Evolutionary conservation across 2,113 vertebrate genomes (phyloP), one percentile per base, ranked within the genome.

Genomic region (Ancistrus triradiatus): DNA sequence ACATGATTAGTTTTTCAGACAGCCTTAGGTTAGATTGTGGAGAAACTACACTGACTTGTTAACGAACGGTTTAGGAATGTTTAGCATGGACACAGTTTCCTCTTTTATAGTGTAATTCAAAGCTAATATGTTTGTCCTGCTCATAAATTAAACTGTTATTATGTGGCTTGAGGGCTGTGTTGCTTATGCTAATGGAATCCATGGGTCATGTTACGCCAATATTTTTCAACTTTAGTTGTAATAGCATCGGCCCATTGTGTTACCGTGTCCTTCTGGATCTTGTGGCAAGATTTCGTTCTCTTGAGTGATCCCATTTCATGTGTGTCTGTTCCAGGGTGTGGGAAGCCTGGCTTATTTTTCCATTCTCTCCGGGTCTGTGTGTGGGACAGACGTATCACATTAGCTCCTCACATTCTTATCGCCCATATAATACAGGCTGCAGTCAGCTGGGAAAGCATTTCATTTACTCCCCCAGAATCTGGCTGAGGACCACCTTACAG

Each of bases 371-470:
- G 3, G 48, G 25, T 59, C n/a, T n/a, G n/a, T n/a, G n/a, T n/a
- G n/a, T n/a, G 33, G 28, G 43, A 47, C 71, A 65, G 67, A 61
- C 17, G 24, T 19, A 44, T 3, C 18, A 7, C n/a, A 13, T 57
- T 27, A 43, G 37, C 65, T 57, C 27, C 48, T 69, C 69, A 66
- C 76, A 38, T 78, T 77, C 63, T 73, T 68, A 46, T 70, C 66
- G 62, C 67, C 57, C 72, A 69, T 44, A 57, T 73, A 68, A 72
- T 75, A 48, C 28, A 8, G 74, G 63, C 52, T 66, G 46, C 61
- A 65, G 70, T 43, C 78, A 77, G 77, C 77, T 84, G 83, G 73
- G 75, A 74, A 84, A 80, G 6, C 17, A 21, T 61, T 83, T 77
- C 27, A 33, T 67, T 75, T 72, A 68, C 73, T 13, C 15, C 35